These are phyloP conservation scores for Eidolon dupreanum DNA, from an alignment of 2,797 vertebrate species.

Conservation along the genomic window DNA sequence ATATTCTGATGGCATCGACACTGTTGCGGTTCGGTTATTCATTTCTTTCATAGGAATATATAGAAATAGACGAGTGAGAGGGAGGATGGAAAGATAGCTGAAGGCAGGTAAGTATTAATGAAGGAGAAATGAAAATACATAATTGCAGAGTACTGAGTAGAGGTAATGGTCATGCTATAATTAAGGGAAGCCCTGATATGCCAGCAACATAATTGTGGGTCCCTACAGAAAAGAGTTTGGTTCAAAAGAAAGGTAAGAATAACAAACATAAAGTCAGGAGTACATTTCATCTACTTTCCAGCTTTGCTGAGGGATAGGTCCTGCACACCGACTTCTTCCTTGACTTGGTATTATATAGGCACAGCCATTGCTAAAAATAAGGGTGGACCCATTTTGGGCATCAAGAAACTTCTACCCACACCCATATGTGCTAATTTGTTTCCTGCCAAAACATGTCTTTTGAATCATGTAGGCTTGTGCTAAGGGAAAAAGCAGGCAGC, in stretches of 20 bases:
- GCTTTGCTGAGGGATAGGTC: not conserved
- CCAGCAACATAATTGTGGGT: not conserved
- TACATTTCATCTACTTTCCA: not conserved
- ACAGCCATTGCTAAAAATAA: conserved; percentile 58
- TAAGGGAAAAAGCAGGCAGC: conserved; percentile 34
- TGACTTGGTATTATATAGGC: conserved; percentile 39
- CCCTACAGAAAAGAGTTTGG: not conserved
- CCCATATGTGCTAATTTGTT: conserved; percentile 66
- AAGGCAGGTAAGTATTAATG: not conserved
- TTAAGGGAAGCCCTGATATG: not conserved
- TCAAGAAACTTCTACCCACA: conserved; percentile 72
- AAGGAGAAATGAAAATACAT: not conserved
- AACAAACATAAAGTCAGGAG: not conserved
- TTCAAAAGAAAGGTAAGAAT: not conserved
- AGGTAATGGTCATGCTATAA: not conserved
- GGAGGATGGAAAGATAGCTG: not conserved
- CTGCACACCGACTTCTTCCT: not conserved
- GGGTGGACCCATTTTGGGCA: conserved; percentile 52
- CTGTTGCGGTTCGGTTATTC: not conserved
- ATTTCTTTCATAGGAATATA: not conserved
- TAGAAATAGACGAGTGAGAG: not conserved
- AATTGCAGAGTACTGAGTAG: not conserved
- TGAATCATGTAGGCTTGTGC: conserved; percentile 61
- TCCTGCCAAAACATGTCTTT: conserved; percentile 73
- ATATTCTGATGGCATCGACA: not conserved